Base-by-base conservation (phyloP, 2,113 vertebrate genomes). In the Oreotragus oreotragus region DNA sequence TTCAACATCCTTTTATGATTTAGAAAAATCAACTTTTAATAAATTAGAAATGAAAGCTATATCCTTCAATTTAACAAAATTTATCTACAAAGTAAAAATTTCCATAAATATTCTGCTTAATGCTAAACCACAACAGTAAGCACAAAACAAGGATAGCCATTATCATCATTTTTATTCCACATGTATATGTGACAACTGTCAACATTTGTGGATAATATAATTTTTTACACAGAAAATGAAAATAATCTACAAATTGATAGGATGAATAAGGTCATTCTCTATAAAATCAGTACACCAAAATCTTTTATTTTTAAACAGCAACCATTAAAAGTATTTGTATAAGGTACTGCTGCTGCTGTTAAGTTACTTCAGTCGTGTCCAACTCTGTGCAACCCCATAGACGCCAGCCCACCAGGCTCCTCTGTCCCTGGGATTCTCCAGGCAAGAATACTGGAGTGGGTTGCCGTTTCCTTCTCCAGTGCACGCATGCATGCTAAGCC, bases 301-400 rank as follows among this genome's bases (percentile, higher is more conserved):
- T 84, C 45, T 30, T 73, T 10, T 28, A 7, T 27, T 70, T 84
- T 88, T 84, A 96, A 97, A 70, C 27, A 96, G 49, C 27, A 90
- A 45, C 30, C 51, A 55, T 84, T 47, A 96, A 84, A 94, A 62
- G 30, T 73, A 53, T 80, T 77, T 91, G 81, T 47, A 79, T 90
- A 84, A 84, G 7, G 5, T 84, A 80, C 2, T 36, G n/a, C 66
- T 70, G 64, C 64, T 70, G n/a, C 66, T 70, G 19, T n/a, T 70
- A 70, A 70, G 66, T 70, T 5, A 0, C 36, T 70, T 70, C n/a
- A 39, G 11, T 70, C 0, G 10, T 23, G n/a, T 39, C 1, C 5
- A 0, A 70, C 19, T 39, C n/a, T 70, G n/a, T 39, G 2, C 0
- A 2, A 39, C 66, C 10, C 5, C 66, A 13, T 3, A 70, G n/a